Conservation (phyloP, 2,113 vertebrate genomes). For the Rhinogobius similis region DNA sequence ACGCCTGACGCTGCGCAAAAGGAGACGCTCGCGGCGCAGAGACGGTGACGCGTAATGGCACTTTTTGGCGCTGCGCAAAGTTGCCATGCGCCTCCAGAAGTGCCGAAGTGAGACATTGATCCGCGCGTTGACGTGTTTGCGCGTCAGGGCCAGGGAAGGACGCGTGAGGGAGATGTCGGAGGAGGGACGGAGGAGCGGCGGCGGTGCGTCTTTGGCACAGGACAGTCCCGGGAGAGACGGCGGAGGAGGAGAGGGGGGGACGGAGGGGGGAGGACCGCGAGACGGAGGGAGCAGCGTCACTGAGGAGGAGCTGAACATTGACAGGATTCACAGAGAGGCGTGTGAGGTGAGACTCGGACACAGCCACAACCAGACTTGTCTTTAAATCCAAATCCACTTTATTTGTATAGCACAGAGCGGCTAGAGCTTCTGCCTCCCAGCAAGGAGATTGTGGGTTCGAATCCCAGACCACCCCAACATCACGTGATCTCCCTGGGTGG, state of each 20-base stretch:
- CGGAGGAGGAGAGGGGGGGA: background rate
- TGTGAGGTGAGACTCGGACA: conserved; percentile 66
- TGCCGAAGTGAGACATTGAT: background rate
- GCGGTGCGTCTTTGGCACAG: background rate
- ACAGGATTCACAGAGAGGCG: conserved; percentile 62
- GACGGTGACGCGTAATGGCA: background rate
- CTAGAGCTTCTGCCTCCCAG: no score
- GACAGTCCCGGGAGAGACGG: background rate
- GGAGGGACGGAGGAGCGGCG: background rate
- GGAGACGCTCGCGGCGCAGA: no score
- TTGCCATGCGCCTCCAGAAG: conserved; percentile 31
- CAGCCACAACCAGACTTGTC: background rate
- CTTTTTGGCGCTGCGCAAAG: background rate
- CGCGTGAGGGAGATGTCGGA: background rate
- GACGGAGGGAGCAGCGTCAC: conserved; percentile 23
- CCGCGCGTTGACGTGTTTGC: conserved; percentile 15
- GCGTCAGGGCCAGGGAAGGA: conserved; percentile 18
- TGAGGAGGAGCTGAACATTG: conserved; percentile 59
- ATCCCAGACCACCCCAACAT: no score
- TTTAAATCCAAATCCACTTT: no score
- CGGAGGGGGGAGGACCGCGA: no score
- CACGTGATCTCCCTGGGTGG: no score
- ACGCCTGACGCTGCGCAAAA: no score
- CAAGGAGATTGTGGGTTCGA: no score
- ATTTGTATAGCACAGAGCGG: no score